Evolutionary conservation across 2,888 invertebrate species (phyloP).

Genomic region (Phlogophora meticulosa): DNA sequence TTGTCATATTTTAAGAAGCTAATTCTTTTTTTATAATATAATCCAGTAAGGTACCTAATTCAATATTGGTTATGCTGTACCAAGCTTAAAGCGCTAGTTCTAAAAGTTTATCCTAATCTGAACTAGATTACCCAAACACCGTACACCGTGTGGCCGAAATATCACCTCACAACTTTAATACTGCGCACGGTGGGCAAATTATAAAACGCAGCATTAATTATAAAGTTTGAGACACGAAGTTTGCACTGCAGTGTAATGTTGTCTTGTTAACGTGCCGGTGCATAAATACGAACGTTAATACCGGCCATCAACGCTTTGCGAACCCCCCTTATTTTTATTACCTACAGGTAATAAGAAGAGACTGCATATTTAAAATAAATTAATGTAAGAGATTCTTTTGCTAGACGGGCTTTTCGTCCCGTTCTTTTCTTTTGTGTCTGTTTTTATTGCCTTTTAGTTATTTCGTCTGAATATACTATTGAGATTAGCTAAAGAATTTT

Average conservation of each 20-base stretch:
- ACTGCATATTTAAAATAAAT: conserved; percentile 67
- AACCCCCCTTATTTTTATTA: conserved; percentile 75
- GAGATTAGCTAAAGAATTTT: conserved; percentile 6
- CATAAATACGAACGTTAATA: conserved; percentile 81
- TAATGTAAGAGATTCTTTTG: conserved; percentile 55
- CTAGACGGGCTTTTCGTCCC: conserved; percentile 36
- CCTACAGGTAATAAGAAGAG: conserved; percentile 70
- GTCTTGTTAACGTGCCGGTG: conserved; percentile 81
- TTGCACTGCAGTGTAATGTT: conserved; percentile 80
- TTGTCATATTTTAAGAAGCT: conserved; percentile 13
- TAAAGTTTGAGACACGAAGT: conserved; percentile 80
- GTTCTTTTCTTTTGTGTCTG: conserved; percentile 14
- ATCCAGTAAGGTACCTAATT: conserved; percentile 1
- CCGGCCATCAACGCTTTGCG: conserved; percentile 74
- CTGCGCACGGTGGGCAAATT: conserved; percentile 78
- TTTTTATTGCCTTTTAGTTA: conserved; percentile 14
- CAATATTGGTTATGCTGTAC: conserved; percentile 20
- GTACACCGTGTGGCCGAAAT: conserved; percentile 73
- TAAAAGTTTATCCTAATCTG: conserved; percentile 64
- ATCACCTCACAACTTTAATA: conserved; percentile 77
- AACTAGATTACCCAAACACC: conserved; percentile 7
- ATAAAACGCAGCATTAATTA: conserved; percentile 84
- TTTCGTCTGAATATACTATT: conserved; percentile 5
- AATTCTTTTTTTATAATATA: not conserved
- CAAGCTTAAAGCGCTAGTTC: conserved; percentile 27